phyloP scores from a whole-genome alignment of 2,888 invertebrate species.

The Pseudococcus jackbeardsleyi region DNA sequence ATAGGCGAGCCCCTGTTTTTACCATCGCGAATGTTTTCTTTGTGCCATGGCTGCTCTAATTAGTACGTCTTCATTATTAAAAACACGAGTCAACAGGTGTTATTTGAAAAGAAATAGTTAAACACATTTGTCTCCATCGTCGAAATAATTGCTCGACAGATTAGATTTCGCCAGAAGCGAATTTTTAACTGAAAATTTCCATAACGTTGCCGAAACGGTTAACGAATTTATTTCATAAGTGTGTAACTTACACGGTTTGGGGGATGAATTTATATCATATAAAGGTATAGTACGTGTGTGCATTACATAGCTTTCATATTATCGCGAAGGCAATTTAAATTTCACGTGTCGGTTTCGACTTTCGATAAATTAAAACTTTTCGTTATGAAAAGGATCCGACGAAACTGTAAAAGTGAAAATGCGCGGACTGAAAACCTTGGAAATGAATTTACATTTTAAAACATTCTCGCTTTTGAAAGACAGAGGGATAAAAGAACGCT shows the following conservation, averaged over 20 bases:
- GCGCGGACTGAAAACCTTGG: neutral
- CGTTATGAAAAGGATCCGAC: neutral
- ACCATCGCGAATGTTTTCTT: conserved; percentile 24
- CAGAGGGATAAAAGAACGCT: neutral
- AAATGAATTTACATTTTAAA: neutral
- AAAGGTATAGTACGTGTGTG: neutral
- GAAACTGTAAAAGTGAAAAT: neutral
- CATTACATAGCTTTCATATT: neutral
- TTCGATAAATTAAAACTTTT: neutral
- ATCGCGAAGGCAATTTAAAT: neutral
- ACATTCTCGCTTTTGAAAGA: neutral
- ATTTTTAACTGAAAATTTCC: neutral
- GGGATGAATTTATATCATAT: neutral
- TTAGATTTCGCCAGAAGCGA: conserved; percentile 1
- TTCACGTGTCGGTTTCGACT: conserved; percentile 8
- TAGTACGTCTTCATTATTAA: conserved; percentile 36
- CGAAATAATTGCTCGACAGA: neutral
- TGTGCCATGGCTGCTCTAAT: conserved; percentile 3
- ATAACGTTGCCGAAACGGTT: neutral
- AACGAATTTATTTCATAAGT: neutral
- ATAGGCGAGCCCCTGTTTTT: neutral
- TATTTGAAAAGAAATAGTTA: conserved; percentile 31
- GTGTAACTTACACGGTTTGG: neutral
- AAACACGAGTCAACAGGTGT: conserved; percentile 36
- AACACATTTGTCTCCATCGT: conserved; percentile 29